Evolutionary conservation across 2,888 invertebrate species (phyloP), one percentile per base, ranked within the genome.

Genomic region (Ophonus ardosiacus): DNA sequence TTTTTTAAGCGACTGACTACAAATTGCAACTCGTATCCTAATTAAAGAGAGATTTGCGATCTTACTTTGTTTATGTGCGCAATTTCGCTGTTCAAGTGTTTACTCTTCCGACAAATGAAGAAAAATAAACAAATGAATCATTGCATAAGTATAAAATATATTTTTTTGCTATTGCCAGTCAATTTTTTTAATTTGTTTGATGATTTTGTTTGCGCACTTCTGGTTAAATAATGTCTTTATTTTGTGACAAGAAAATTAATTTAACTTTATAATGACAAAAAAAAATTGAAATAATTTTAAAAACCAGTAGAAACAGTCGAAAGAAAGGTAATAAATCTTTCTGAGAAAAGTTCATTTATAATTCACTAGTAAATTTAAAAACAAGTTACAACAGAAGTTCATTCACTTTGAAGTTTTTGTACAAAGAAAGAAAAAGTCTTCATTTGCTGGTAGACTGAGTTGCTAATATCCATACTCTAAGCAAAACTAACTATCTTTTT

Each of bases 391-490:
- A 61, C 61, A 80, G 61, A 78, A 61, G 80, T 80, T 80, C 80
- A 80, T 80, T 80, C 80, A 80, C 80, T 80, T 80, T 80, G 15
- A 13, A 40, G 40, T 61, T 61, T 80, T 61, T 61, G 61, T 80
- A 7, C 40, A 17, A 61, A 7, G 31, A 59, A 2, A 15, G 56
- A 82, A 82, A 82, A 82, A 82, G 18, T 74, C 2, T 82, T 82
- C 82, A 82, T 82, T 82, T 82, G 74, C 71, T 82, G 82, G 57
- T 82, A 82, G 71, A 74, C 38, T 82, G 71, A 24, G 6, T 43
- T 57, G 38, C 74, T 82, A 74, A 82, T 82, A 43, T 74, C 74
- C 74, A 82, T 68, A 82, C 56, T 81, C 61, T 40, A 61, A 38
- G 61, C 81, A 80, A 61, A 61, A 21, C 24, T 17, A 40, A 51